Evolutionary conservation across 1,140 invertebrate genomes (phyloP), one percentile per base, ranked within the genome.

Genomic region (Hylaeus volcanicus): DNA sequence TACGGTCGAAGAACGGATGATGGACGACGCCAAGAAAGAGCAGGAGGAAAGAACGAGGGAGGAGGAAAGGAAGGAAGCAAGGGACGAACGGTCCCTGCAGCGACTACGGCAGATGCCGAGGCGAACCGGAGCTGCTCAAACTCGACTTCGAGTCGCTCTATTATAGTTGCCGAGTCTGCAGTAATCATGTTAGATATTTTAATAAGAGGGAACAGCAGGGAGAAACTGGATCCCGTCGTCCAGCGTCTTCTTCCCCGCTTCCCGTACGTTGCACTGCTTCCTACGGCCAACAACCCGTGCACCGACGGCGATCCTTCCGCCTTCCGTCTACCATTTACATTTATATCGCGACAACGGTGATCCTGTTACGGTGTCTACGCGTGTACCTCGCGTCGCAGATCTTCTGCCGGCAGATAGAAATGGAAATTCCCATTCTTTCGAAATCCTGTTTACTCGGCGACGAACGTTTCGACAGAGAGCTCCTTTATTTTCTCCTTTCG

Each of bases 181-280:
- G 91, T 92, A 92, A 92, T 92, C 89, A 90, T 85, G 90, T 92
- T 92, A 91, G 91, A 91, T 92, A 92, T 92, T 92, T 92, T 92
- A 92, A 92, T 92, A 92, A 92, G 90, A 91, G 88, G 80, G 86
- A 91, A 89, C 86, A 88, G 84, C 86, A 81, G 75, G 84, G 82
- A 82, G 87, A 89, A 90, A 88, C 89, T 80, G 84, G 86, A 90
- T 90, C 88, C 74, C 55, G 26, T 79, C 77, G 71, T 76, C 78
- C 75, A 58, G 63, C 82, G 70, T 64, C 74, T 60, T 66, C 66
- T 48, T 65, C 60, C 39, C 74, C 69, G 64, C 73, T 37, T 55
- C 53, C 48, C 77, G 78, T 51, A 45, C 58, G n/a, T 61, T 43
- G 39, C 41, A 37, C 64, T 56, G 41, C 69, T 74, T 45, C 61